Percentiles rank a stretch among this genome's conserved stretches.
phyloP scores from a whole-genome alignment of 2,797 vertebrate genomes.

The Oreortyx pictus region DNA sequence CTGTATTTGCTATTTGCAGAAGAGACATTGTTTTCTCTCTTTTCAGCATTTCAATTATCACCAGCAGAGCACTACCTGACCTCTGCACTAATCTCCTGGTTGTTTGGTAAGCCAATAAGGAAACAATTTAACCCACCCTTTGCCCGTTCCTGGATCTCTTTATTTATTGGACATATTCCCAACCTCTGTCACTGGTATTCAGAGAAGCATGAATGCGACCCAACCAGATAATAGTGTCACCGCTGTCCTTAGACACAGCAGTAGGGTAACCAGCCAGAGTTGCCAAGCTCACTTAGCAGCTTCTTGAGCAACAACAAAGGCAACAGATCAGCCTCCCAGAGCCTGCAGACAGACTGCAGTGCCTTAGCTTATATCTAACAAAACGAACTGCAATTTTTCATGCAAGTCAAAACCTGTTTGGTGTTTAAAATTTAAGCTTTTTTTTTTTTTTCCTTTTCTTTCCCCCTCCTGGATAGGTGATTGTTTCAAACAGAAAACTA shows the following conservation, averaged over 20 bases:
- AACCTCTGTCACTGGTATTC: not conserved
- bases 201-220: slow-evolving; percentile 1
- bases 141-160: not conserved
- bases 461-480: not conserved
- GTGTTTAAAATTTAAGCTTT: not conserved
- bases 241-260: not conserved
- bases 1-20: not conserved
- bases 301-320: slow-evolving; percentile 6
- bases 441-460: too few species aligned
- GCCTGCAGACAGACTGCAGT: not conserved
- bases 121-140: not conserved
- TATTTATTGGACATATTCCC: not conserved
- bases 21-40: not conserved
- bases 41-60: not conserved
- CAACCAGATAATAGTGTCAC: not conserved
- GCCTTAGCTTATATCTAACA: not conserved
- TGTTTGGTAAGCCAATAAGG: not conserved
- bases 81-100: not conserved
- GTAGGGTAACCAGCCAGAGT: not conserved
- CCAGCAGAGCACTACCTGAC: not conserved
- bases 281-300: not conserved
- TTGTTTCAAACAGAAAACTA: not conserved
- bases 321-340: not conserved
- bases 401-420: not conserved
- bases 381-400: not conserved